Evolutionary conservation across 2,113 vertebrate species (phyloP).

Genomic region (Menidia beryllina): DNA sequence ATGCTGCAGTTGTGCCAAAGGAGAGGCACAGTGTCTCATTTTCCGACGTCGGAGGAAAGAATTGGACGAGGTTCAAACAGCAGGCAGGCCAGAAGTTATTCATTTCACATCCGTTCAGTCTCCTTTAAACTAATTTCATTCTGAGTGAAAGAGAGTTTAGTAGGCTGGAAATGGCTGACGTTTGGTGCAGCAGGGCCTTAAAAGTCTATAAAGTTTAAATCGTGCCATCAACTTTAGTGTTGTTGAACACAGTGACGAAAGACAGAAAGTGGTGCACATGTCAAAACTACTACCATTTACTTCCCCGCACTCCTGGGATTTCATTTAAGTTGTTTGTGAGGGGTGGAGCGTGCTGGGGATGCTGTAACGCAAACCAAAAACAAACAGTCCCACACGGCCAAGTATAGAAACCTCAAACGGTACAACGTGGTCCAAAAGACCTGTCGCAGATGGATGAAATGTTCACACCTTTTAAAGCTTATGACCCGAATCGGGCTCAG

Average conservation of each 20-base stretch:
- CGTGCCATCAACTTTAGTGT: not conserved
- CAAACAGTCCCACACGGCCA: not conserved
- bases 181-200: not conserved
- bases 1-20: not conserved
- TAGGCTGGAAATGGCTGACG: not conserved
- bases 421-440: too few relatives aligned
- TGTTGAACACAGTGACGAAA: not conserved
- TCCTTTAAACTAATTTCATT: not conserved
- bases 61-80: conserved; percentile 4
- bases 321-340: not conserved
- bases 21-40: conserved; percentile 15
- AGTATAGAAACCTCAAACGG: not conserved
- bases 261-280: not conserved
- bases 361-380: not conserved
- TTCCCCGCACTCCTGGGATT: not conserved
- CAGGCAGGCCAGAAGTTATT: conserved; percentile 8
- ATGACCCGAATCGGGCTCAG: conserved; percentile 3
- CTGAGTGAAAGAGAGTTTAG: not conserved
- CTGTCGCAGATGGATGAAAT: not conserved
- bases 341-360: not conserved
- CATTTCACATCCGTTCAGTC: conserved; percentile 4
- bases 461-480: conserved; percentile 1
- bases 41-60: conserved; percentile 5
- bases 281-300: not conserved
- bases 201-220: not conserved